Evolutionary conservation across 2,113 vertebrate species (phyloP).

Genomic region (Zosterops lateralis): DNA sequence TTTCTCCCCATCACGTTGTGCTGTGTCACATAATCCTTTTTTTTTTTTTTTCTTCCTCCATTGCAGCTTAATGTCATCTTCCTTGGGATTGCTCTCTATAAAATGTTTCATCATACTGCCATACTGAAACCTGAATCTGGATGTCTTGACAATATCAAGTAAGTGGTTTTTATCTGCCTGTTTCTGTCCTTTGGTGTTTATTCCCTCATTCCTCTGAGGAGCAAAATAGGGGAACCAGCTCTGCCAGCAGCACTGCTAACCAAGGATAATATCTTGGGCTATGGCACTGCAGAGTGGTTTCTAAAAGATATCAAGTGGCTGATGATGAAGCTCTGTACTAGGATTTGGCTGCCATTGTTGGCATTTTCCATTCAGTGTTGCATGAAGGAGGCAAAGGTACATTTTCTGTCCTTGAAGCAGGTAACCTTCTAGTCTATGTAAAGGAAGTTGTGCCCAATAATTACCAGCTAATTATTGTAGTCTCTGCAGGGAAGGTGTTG

Average conservation of each 20-base stretch:
- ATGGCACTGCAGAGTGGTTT: not conserved
- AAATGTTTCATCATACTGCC: conserved; percentile 99
- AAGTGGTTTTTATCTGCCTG: conserved; percentile 71
- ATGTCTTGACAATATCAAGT: conserved; percentile 99
- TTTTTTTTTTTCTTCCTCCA: not conserved
- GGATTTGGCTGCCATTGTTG: not conserved
- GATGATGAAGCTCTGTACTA: not conserved
- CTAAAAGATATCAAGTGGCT: not conserved
- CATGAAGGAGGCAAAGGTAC: not conserved
- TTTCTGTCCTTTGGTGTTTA: not conserved
- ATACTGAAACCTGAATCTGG: conserved; percentile 97
- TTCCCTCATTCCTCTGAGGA: not conserved
- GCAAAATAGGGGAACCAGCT: not conserved
- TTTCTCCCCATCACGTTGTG: not conserved
- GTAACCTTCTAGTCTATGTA: not conserved
- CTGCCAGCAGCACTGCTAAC: not conserved
- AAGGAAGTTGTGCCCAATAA: not conserved
- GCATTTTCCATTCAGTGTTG: not conserved
- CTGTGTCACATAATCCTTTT: not conserved
- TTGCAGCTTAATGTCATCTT: conserved; percentile 98
- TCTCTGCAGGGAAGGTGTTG: conserved; percentile 24
- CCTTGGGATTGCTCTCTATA: conserved; percentile 97
- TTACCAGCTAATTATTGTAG: conserved; percentile 14
- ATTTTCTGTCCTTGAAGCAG: conserved; percentile 13
- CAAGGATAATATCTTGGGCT: not conserved